Evolutionary conservation across 2,113 vertebrate genomes (phyloP).

Genomic region (Oostethus manadensis): DNA sequence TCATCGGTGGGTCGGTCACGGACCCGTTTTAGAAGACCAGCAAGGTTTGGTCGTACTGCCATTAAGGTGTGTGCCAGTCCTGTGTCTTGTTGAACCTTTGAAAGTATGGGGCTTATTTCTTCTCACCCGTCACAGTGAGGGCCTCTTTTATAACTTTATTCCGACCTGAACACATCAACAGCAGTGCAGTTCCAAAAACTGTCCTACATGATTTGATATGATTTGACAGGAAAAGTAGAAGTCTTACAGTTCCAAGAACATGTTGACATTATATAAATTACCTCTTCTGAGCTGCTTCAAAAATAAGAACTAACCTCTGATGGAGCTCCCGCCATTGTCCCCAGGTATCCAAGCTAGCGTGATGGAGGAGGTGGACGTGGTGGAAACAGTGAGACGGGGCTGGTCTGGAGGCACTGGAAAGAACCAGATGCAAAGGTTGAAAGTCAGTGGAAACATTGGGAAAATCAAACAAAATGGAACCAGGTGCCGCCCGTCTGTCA

Average conservation of each 20-base stretch:
- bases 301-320: constrained; percentile 53
- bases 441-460: neutral
- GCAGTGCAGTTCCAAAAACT: neutral
- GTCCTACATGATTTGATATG: neutral
- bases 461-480: neutral
- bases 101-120: too few relatives aligned
- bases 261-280: neutral
- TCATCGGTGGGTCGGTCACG: too few relatives aligned
- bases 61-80: too few relatives aligned
- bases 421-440: constrained; percentile 5
- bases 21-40: too few relatives aligned
- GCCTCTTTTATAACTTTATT: too few relatives aligned
- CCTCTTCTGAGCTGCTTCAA: neutral
- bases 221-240: neutral
- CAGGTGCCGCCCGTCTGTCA: constrained; percentile 42
- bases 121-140: too few relatives aligned
- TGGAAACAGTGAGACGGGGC: constrained; percentile 92
- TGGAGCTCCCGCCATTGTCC: constrained; percentile 88
- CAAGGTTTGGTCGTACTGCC: too few relatives aligned
- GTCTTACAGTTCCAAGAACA: neutral
- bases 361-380: constrained; percentile 93
- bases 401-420: constrained; percentile 90
- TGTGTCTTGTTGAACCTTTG: too few relatives aligned
- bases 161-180: too few relatives aligned
- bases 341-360: constrained; percentile 97